Percentiles rank a stretch among this genome's conserved stretches.
These are phyloP conservation scores for Sebastiscus tertius DNA, from an alignment of 2,797 vertebrate genomes.

Conservation along the genomic window DNA sequence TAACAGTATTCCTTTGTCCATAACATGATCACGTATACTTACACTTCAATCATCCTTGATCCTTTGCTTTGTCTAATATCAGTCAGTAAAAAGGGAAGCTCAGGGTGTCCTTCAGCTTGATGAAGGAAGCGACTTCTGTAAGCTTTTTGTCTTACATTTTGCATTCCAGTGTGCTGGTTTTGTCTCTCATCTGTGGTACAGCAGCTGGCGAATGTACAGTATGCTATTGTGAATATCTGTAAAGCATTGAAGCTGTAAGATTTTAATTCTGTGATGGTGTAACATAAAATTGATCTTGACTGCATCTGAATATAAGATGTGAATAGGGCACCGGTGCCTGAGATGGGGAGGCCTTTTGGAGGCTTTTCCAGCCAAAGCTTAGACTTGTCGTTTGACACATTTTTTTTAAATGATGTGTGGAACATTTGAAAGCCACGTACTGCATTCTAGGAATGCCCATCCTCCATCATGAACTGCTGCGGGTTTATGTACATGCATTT, in stretches of 20 bases:
- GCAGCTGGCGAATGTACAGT: constrained; percentile 29
- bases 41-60: background rate
- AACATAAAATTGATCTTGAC: constrained; percentile 5
- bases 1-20: constrained; percentile 23
- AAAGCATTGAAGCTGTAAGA: background rate
- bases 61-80: background rate
- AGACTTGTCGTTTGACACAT: constrained; percentile 11
- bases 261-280: background rate
- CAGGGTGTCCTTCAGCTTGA: constrained; percentile 56
- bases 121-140: constrained; percentile 20
- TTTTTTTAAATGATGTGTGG: constrained; percentile 19
- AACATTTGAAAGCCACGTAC: constrained; percentile 31
- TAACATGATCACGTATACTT: background rate
- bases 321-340: background rate
- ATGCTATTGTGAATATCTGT: constrained; percentile 11
- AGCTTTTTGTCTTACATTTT: constrained; percentile 26
- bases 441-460: constrained; percentile 75
- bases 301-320: constrained; percentile 4
- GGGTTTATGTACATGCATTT: background rate
- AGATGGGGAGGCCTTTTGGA: background rate
- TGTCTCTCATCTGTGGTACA: constrained; percentile 48
- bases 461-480: background rate
- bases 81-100: constrained; percentile 40
- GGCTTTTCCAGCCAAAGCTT: constrained; percentile 23
- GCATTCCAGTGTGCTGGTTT: constrained; percentile 35